Base-by-base conservation (phyloP, 2,888 invertebrate genomes). In the Chesias legatella region DNA sequence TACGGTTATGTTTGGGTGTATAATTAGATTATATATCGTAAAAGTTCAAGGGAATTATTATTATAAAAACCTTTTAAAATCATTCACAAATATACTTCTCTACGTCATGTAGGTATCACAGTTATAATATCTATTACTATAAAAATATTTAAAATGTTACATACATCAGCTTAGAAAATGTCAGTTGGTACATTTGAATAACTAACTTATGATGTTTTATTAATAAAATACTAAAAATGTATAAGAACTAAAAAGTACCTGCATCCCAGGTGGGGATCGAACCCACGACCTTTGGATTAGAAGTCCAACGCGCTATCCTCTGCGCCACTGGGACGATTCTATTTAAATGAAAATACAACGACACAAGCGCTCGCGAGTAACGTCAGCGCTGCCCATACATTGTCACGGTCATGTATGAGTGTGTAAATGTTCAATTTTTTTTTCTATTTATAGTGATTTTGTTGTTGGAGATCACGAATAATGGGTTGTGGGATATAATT, bases 281-380 rank as follows among this genome's bases (percentile, higher is more conserved):
- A 45, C 45, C 45, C 45, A 45, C 37, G 35, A 47, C 41, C 43
- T 48, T 41, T 43, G 34, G 34, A 39, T 42, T 27, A 33, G 40
- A 36, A 21, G 45, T 45, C 45, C 45, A 45, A 45, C 45, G 45
- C 45, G 45, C 45, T 45, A 45, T 45, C 45, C 45, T 45, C 45
- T 45, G 45, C 45, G 45, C 42, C 39, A 42, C 39, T 43, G 42
- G 39, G 39, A 48, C 45, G 33, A 17, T 39, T 13, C 7, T 43
- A n/a, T 1, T 0, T 5, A 0, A 1, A 3, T 11, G 5, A 27
- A 45, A 45, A 36, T 45, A 33, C 10, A 3, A 3, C 1, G 1
- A 26, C 13, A 23, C 7, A 33, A 27, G 11, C 29, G 10, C 10
- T 22, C 17, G 23, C 22, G 17, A 6, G 8, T 45, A 33, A 40